phyloP scores from a whole-genome alignment of 92 coral and sea anemone genomes.

The Zoanthus solanderi region DNA sequence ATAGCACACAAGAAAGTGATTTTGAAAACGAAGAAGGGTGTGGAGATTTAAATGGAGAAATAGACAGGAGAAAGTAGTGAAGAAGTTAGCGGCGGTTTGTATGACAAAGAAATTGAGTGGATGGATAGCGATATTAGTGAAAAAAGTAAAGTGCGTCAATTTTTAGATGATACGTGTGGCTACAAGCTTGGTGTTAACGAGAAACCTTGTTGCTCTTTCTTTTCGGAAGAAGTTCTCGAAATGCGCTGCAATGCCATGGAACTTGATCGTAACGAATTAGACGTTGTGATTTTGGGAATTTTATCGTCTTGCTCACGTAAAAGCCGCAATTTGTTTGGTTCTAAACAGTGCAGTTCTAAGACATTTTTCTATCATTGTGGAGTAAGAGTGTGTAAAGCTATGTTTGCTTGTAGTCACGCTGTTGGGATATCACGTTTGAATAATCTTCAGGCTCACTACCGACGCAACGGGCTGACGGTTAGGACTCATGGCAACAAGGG shows the following conservation, averaged over 20 bases:
- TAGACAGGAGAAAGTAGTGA: not conserved
- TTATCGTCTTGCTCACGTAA: not conserved
- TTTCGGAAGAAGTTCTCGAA: constrained; percentile 1
- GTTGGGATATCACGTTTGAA: constrained; percentile 27
- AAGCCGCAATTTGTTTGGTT: not conserved
- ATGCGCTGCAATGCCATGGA: not conserved
- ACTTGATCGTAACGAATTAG: not conserved
- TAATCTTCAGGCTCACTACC: constrained; percentile 42
- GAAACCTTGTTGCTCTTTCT: constrained; percentile 8
- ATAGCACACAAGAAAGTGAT: not conserved
- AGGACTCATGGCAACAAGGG: constrained; percentile 54
- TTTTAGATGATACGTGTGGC: not conserved
- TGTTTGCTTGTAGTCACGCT: constrained; percentile 36
- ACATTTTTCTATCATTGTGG: constrained; percentile 7
- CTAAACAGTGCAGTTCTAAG: not conserved
- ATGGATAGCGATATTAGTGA: constrained; percentile 5
- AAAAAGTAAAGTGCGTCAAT: constrained; percentile 21
- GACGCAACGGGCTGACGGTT: constrained; percentile 40
- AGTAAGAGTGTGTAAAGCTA: constrained; percentile 20
- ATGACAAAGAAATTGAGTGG: constrained; percentile 23
- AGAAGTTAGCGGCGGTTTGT: not conserved
- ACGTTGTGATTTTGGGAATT: constrained; percentile 11
- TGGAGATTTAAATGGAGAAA: not conserved
- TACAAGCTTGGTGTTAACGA: constrained; percentile 2
- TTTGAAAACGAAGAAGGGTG: not conserved